Percentiles rank a stretch among this genome's conserved stretches.
Evolutionary conservation across 2,888 invertebrate species (phyloP).

Genomic region (Athalia cordata): DNA sequence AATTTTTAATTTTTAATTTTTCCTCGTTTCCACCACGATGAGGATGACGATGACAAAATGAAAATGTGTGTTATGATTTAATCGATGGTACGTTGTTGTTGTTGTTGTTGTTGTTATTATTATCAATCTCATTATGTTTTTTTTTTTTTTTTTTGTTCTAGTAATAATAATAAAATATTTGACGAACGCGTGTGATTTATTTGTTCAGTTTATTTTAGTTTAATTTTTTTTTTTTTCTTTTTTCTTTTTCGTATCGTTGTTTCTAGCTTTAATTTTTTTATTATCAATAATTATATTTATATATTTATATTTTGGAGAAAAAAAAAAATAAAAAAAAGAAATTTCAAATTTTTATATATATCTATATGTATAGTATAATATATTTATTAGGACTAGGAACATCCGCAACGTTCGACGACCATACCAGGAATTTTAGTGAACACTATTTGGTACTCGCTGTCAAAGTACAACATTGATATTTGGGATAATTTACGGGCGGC

Average conservation of each 20-base stretch:
- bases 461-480: slow-evolving; percentile 94
- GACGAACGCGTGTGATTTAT: background rate
- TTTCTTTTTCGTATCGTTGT: background rate
- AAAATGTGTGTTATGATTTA: no score
- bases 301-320: no score
- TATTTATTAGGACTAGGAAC: slow-evolving; percentile 79
- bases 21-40: no score
- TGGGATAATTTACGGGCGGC: slow-evolving; percentile 91
- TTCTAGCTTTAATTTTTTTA: background rate
- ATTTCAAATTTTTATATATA: background rate
- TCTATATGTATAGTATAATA: no score
- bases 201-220: background rate
- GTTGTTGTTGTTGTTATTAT: background rate
- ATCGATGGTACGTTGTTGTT: background rate
- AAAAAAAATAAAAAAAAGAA: no score
- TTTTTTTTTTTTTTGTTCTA: no score
- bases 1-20: no score
- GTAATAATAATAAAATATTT: background rate
- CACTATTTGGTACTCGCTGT: slow-evolving; percentile 90
- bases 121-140: background rate
- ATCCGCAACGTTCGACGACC: slow-evolving; percentile 95
- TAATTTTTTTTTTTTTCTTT: background rate
- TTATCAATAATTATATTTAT: no score
- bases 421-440: slow-evolving; percentile 93
- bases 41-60: no score